Evolutionary conservation across 2,888 invertebrate species (phyloP).

Genomic region (Drosophila flavopinicola): DNA sequence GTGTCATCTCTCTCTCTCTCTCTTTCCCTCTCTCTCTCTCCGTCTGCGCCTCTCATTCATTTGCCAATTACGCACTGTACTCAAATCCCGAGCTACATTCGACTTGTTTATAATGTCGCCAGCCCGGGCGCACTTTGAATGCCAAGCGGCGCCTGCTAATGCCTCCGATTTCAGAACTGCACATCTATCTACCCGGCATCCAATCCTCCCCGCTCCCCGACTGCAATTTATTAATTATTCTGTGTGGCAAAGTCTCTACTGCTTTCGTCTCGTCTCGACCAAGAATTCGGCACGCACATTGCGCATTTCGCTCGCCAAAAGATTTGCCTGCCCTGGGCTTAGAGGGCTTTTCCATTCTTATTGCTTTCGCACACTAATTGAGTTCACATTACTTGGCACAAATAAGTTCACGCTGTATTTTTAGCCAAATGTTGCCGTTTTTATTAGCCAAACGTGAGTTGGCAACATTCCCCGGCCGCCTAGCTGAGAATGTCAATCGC

Average conservation of each 20-base stretch:
- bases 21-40: background rate
- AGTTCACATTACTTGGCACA: constrained; percentile 77
- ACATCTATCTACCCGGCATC: background rate
- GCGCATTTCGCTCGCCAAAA: constrained; percentile 54
- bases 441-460: constrained; percentile 77
- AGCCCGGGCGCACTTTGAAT: constrained; percentile 29
- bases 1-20: constrained; percentile 22
- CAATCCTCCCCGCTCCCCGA: background rate
- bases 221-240: constrained; percentile 34
- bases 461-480: constrained; percentile 55
- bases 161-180: constrained; percentile 42
- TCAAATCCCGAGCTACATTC: constrained; percentile 28
- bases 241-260: constrained; percentile 27
- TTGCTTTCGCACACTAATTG: constrained; percentile 63
- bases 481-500: constrained; percentile 66
- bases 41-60: constrained; percentile 54
- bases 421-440: constrained; percentile 66
- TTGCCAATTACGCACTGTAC: constrained; percentile 72
- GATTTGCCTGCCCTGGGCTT: constrained; percentile 31
- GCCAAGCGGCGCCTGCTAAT: constrained; percentile 44
- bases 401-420: constrained; percentile 61
- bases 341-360: constrained; percentile 40
- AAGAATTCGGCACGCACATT: constrained; percentile 59
- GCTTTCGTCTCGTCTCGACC: constrained; percentile 13
- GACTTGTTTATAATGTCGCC: constrained; percentile 60